Evolutionary conservation across 2,888 invertebrate genomes (phyloP).

Genomic region (Cryptocheilus praepositus): DNA sequence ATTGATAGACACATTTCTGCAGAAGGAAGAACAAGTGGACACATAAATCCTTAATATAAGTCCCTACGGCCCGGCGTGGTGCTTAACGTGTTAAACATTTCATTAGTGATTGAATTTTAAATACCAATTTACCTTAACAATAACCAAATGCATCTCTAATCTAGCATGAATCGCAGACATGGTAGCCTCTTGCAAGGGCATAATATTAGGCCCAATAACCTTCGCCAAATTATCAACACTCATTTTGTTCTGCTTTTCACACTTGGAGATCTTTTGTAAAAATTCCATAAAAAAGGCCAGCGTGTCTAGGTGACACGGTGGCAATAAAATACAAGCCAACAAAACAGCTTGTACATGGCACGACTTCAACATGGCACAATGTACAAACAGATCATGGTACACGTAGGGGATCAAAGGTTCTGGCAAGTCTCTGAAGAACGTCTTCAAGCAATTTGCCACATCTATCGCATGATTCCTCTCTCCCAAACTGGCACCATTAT

Average conservation of each 20-base stretch:
- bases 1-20: too few relatives aligned
- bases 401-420: conserved; percentile 86
- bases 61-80: too few relatives aligned
- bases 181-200: conserved; percentile 84
- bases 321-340: conserved; percentile 83
- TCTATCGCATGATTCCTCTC: conserved; percentile 88
- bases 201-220: conserved; percentile 89
- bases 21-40: too few relatives aligned
- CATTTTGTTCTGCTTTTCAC: conserved; percentile 88
- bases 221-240: conserved; percentile 88
- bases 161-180: conserved; percentile 78
- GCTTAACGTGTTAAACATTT: too few relatives aligned
- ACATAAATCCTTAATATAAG: too few relatives aligned
- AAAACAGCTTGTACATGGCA: conserved; percentile 81
- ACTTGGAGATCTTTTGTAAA: conserved; percentile 82
- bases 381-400: conserved; percentile 86
- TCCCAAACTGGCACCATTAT: conserved; percentile 83
- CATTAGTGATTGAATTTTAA: not conserved
- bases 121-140: conserved; percentile 79
- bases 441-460: conserved; percentile 89
- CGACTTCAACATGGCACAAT: conserved; percentile 80
- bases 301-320: conserved; percentile 85
- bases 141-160: conserved; percentile 82
- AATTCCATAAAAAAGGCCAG: conserved; percentile 90
- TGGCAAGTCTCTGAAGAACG: conserved; percentile 89